Conservation (phyloP, 2,888 invertebrate genomes). For the Subacronicta megacephala region DNA sequence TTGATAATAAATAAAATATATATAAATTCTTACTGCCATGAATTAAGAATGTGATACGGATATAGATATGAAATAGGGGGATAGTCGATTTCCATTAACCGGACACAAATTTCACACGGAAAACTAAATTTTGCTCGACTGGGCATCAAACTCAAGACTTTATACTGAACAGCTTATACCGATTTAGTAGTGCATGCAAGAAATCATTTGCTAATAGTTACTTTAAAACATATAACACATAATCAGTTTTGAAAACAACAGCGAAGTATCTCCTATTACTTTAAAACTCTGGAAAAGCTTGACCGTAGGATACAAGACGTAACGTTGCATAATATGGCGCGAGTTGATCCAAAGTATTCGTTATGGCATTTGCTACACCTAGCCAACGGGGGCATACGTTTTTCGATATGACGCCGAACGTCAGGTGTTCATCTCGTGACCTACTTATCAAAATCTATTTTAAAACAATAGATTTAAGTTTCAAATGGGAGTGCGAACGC, state of each 20-base stretch:
- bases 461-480: conserved; percentile 65
- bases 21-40: no score
- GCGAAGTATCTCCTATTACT: background rate
- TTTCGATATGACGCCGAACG: conserved; percentile 88
- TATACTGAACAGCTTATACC: no score
- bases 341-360: conserved; percentile 89
- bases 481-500: conserved; percentile 59
- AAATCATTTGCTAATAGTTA: no score
- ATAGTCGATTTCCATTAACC: no score
- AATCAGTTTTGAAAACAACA: background rate
- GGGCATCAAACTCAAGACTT: no score
- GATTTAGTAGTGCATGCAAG: no score
- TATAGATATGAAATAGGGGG: no score
- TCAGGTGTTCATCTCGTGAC: conserved; percentile 86
- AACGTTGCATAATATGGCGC: conserved; percentile 88
- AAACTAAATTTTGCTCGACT: no score
- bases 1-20: no score
- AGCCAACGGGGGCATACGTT: conserved; percentile 88
- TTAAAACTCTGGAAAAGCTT: conserved; percentile 72
- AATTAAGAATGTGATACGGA: no score
- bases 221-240: background rate
- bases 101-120: no score
- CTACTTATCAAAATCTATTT: conserved; percentile 69
- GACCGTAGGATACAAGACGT: conserved; percentile 80
- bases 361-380: conserved; percentile 89